Base-by-base conservation (phyloP, 2,113 vertebrate genomes). In the Cebus imitator region DNA sequence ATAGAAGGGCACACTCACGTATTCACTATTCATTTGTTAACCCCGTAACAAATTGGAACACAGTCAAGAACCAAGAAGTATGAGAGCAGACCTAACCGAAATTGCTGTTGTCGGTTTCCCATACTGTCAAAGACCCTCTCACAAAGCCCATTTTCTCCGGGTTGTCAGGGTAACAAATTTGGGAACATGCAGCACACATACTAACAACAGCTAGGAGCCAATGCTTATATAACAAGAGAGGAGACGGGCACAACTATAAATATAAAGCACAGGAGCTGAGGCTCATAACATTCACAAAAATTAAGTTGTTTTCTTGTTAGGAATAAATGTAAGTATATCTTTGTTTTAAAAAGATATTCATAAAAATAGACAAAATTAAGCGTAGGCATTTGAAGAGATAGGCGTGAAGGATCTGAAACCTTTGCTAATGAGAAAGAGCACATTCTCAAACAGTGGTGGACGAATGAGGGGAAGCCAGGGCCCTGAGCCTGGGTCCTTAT, bases 111-210 rank as follows among this genome's bases (percentile, higher is more conserved):
- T 25, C 72, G 18, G 20, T 32, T 64, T 79, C 83, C n/a, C 66
- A 73, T 78, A 37, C 94, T 8, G 52, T 21, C 50, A 52, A 1
- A 61, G 90, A 50, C 95, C 68, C 96, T 76, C 83, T 80, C 20
- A 0, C 37, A 43, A 66, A 90, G 95, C 92, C 72, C 12, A 1
- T 70, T 68, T 52, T 87, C 85, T 90, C 40, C 2, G 20, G 64
- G 96, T 94, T 91, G 82, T 93, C 97, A 97, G 93, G 96, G 94
- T 43, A 89, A 94, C 78, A 2, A 30, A 0, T 76, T 82, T 57
- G 97, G 97, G 87, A 97, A 87, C 93, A 35, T 2, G 20, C 21
- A 55, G 82, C 78, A 35, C 89, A 88, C 76, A 20, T 57, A 25
- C 55, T 18, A 45, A 80, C 94, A 58, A 8, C 66, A 92, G 75